phyloP scores from a whole-genome alignment of 2,888 invertebrate species.

The Acanthosoma haemorrhoidale region DNA sequence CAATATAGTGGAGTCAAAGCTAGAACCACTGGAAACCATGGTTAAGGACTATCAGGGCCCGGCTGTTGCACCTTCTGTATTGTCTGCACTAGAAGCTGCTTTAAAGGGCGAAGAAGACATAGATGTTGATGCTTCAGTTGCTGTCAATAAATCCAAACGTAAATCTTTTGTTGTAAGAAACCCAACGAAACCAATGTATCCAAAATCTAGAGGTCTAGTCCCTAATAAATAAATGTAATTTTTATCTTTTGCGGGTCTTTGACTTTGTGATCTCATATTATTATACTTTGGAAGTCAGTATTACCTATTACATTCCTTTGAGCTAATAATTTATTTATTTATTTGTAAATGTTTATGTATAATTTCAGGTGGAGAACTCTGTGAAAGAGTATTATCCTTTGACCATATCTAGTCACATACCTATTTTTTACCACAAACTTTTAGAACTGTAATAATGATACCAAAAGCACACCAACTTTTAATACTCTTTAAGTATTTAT shows the following conservation, averaged over 20 bases:
- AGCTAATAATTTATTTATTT: background rate
- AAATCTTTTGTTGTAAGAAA: constrained; percentile 32
- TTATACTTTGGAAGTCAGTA: constrained; percentile 21
- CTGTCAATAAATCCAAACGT: constrained; percentile 29
- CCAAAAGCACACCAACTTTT: constrained; percentile 19
- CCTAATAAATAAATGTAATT: constrained; percentile 41
- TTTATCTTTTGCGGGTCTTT: background rate
- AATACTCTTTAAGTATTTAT: constrained; percentile 4
- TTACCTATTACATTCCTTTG: constrained; percentile 27
- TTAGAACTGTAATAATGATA: background rate
- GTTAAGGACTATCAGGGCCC: constrained; percentile 70
- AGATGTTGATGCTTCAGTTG: constrained; percentile 42
- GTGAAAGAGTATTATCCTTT: constrained; percentile 7
- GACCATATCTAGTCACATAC: constrained; percentile 20
- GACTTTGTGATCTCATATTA: constrained; percentile 11
- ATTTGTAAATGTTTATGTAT: background rate
- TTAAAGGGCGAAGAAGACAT: constrained; percentile 48
- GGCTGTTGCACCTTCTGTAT: constrained; percentile 63
- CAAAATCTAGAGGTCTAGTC: constrained; percentile 43
- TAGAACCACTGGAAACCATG: constrained; percentile 70
- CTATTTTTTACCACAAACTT: constrained; percentile 13
- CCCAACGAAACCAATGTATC: constrained; percentile 39
- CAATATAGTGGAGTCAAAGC: constrained; percentile 66
- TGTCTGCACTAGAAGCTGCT: constrained; percentile 59
- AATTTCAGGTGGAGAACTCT: constrained; percentile 11